Base-by-base conservation (phyloP, 2,888 invertebrate species). In the Dexiosoma caninum region DNA sequence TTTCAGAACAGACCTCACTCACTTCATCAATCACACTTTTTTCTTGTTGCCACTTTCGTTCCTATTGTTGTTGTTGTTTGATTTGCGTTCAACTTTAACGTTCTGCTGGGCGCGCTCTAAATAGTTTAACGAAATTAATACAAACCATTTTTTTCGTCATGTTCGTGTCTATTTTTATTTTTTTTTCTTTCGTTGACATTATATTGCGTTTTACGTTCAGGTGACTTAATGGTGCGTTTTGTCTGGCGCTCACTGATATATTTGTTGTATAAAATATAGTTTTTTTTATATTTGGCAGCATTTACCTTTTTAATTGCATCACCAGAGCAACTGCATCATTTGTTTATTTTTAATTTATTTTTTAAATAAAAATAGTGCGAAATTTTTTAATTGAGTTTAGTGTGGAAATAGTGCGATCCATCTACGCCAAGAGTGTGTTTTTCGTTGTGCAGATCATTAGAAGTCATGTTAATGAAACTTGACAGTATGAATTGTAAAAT, bases 191-290 rank as follows among this genome's bases (percentile, higher is more conserved):
- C 12, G 8, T 4, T 21, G 12, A n/a, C 10, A 51, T 55, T 76
- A 59, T 35, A 16, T 16, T 57, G 57, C 23, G 35, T 66, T 64
- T 62, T 42, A 70, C 69, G 77, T 81, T 81, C 81, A 81, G 81
- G 81, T 81, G 81, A 81, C 72, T 81, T 81, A 81, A 81, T 81
- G 81, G 77, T 81, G 81, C 81, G 64, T 77, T 77, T 77, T 77
- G 81, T 81, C 81, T 81, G 81, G 81, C 81, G 81, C 81, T 81
- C 81, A 53, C 21, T 23, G n/a, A 16, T 21, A n/a, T n/a, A n/a
- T n/a, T n/a, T n/a, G 27, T 74, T 55, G n/a, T 60, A 42, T 12
- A n/a, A n/a, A n/a, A n/a, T n/a, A n/a, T 46, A 23, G 6, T 60
- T 30, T 27, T 12, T 19, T 19, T 40, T 53, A 2, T 46, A 0